Conservation (phyloP, 2,888 invertebrate species). For the Tortrix viridana region DNA sequence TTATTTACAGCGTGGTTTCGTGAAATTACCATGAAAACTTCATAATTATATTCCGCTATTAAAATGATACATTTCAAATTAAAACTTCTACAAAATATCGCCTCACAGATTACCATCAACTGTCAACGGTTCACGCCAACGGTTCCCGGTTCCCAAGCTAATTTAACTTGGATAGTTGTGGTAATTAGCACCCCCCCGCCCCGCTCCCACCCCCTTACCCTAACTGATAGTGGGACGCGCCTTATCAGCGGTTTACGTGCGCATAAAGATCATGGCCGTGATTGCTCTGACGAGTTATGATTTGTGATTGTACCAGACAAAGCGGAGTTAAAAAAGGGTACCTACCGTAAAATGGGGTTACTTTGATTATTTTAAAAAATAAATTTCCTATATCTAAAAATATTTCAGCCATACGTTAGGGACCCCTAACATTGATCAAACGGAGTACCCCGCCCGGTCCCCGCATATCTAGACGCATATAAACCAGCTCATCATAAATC, state of each 20-base stretch:
- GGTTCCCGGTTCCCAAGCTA: constrained; percentile 48
- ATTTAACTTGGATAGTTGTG: constrained; percentile 60
- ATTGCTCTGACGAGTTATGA: constrained; percentile 30
- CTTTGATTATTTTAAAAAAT: no score
- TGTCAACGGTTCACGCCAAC: constrained; percentile 13
- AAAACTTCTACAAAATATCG: not conserved
- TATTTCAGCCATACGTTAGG: no score
- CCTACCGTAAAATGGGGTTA: no score
- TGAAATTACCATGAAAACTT: no score
- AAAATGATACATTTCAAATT: not conserved
- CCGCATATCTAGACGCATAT: no score
- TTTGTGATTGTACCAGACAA: constrained; percentile 12
- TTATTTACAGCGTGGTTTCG: no score
- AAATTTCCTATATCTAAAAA: no score
- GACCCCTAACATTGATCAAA: no score
- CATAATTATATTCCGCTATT: no score
- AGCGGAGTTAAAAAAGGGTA: not conserved
- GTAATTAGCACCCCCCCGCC: constrained; percentile 52
- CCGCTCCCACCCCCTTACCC: constrained; percentile 30
- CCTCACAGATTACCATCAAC: constrained; percentile 17
- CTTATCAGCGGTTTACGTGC: constrained; percentile 46
- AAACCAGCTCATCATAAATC: not conserved
- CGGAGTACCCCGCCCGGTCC: no score
- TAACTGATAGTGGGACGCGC: constrained; percentile 53
- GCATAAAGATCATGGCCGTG: constrained; percentile 38